Evolutionary conservation across 2,797 vertebrate species (phyloP), one percentile per base, ranked within the genome.

Genomic region (Hapalemur alaotrensis): DNA sequence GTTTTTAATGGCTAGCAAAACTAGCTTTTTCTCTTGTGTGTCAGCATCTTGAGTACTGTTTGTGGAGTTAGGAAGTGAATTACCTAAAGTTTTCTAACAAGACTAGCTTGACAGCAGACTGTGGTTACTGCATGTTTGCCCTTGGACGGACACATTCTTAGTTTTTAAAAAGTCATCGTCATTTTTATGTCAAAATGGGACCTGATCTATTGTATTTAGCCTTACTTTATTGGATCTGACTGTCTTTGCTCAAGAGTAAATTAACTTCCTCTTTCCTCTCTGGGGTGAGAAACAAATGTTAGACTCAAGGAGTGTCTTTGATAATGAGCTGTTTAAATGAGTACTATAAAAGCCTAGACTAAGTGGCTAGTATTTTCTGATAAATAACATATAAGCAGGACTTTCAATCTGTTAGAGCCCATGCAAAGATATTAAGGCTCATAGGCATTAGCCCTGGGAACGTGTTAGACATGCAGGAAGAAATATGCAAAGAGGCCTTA

Each of bases 251-350:
- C 30, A 12, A 57, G 15, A 81, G 28, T 20, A 73, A 81, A 50
- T 69, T 23, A 94, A 96, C 70, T 61, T 38, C 57, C 72, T 0
- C 61, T 32, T 80, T 92, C 32, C 5, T 87, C 52, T 79, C 69
- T 65, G 43, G 76, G 4, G n/a, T 93, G 50, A 93, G 84, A 65
- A 86, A 79, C 43, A 97, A 95, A 63, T 52, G n/a, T 88, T 35
- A 63, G 80, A 80, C 9, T 89, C 5, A 75, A 46, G 63, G 32
- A 83, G 5, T 69, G 32, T 69, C 46, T 91, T 90, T 0, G 79
- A 87, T 93, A 59, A 67, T 98, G 73, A 85, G 89, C 82, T 50
- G 4, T 79, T 96, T 95, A 75, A 48, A 14, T 14, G 52, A 91
- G 78, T 72, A 85, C 54, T 52, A 2, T 32, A 75, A 63, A 93